Base-by-base conservation (phyloP, 2,113 vertebrate genomes). In the Apodemus speciosus region DNA sequence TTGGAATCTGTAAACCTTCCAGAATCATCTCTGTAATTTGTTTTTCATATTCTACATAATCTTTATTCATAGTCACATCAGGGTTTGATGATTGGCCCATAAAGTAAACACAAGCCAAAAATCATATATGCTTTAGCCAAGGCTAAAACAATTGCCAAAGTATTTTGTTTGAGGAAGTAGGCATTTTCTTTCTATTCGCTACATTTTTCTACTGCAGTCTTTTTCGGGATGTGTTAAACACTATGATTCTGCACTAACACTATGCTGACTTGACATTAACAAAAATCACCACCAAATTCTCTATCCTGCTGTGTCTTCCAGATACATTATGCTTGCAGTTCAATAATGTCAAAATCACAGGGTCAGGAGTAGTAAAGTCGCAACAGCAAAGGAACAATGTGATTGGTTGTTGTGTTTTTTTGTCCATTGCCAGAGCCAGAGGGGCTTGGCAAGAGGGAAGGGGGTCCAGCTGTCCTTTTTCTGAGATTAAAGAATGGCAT, bases 1-100 rank as follows among this genome's bases (percentile, higher is more conserved):
- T 68, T 90, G 62, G 64, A 69, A 68, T 18, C 40, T 92, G 60
- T 51, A 73, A 88, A 86, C 21, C 46, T 92, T 90, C 56, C 49
- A 51, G 20, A 49, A 43, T 25, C 85, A 64, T 85, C 58, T 85
- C 86, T 86, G 49, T 93, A 92, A 94, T 90, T 88, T 66, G 56
- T 88, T 93, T 88, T 93, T 92, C 77, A 69, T 83, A 88, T 49
- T 94, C 93, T 86, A 90, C n/a, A 93, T 90, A 94, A 93, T 95
- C 85, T 95, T 96, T 97, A 95, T 95, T 97, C 90, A 92, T 81
- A 95, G 85, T 64, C 85, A 86, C 73, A 85, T 86, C 77, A 90
- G 72, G n/a, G 51, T 83, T 89, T 96, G 49, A 85, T 85, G 66
- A 72, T 51, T 80, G 88, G 60, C 66, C 88, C 68, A 84, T 92